Evolutionary conservation across 2,113 vertebrate species (phyloP), one percentile per base, ranked within the genome.

Genomic region (Panurus biarmicus): DNA sequence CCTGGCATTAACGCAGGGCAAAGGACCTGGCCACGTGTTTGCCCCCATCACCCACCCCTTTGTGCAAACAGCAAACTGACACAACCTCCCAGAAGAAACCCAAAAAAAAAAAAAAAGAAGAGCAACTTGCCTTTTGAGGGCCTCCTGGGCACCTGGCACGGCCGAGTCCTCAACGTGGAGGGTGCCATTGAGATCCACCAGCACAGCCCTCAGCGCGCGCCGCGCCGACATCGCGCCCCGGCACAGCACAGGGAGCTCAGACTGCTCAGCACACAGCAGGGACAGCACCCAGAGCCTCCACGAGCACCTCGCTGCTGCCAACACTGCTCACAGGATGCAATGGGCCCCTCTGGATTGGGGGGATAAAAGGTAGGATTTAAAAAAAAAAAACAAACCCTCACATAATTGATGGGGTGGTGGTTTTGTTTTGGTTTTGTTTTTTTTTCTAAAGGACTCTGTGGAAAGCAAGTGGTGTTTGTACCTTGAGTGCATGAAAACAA

Each of bases 101-200:
- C 4, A 3, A 19, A 53, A 23, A 56, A n/a, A 23, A 26, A 28
- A 22, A 9, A 16, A 17, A 21, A 15, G 7, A 64, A 10, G 12
- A 10, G 10, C 42, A 57, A 36, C 98, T 97, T 94, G 98, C 99
- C 98, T 98, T 96, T 97, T 97, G 72, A 99, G 98, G 85, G 99
- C 99, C 47, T 99, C 99, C 97, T 99, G 99, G 0, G 99, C 98
- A 4, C 99, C 99, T 0, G 98, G 98, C 78, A 99, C 98, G 16
- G 99, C 98, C 12, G 97, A 96, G 92, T 99, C 99, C 92, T 99
- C 99, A 56, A 99, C 35, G 83, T 99, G 99, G 85, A 99, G 98
- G 24, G 99, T 99, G 86, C 99, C 99, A 78, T 95, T 99, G 92
- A 99, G 98, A 97, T 99, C 99, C 44, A 99, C 98, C 97, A 99